phyloP scores from a whole-genome alignment of 1,140 invertebrate species.

The Samia ricini region DNA sequence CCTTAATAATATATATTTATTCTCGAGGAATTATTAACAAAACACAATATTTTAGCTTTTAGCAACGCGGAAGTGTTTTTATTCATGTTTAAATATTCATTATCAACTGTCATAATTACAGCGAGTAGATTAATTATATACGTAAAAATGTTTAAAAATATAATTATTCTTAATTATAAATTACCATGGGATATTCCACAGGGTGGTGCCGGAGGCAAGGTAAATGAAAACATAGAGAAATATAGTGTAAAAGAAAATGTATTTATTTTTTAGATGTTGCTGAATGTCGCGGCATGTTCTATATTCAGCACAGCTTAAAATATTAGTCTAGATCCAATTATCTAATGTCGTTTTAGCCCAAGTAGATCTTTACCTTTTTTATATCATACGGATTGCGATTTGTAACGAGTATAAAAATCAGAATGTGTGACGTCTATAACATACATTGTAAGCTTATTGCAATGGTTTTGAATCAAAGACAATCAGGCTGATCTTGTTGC shows the following conservation, averaged over 20 bases:
- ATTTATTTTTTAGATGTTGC: slow-evolving; percentile 39
- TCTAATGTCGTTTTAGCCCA: neutral
- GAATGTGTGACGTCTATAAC: neutral
- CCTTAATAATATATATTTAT: too few species aligned
- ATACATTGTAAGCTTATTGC: neutral
- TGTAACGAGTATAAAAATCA: neutral
- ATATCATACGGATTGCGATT: slow-evolving; percentile 10
- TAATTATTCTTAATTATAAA: too few species aligned
- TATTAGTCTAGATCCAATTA: slow-evolving; percentile 34
- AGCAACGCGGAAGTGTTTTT: neutral
- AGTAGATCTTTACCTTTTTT: neutral
- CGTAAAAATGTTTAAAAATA: neutral
- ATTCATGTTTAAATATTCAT: too few species aligned
- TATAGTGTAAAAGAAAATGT: slow-evolving; percentile 32
- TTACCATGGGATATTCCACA: slow-evolving; percentile 56
- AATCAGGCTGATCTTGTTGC: neutral
- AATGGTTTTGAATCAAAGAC: neutral
- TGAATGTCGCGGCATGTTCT: slow-evolving; percentile 39
- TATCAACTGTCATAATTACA: neutral
- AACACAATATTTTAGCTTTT: neutral
- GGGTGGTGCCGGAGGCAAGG: slow-evolving; percentile 70
- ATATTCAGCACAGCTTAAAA: slow-evolving; percentile 40
- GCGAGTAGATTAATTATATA: neutral
- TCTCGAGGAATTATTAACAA: too few species aligned
- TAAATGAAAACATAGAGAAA: slow-evolving; percentile 46